These are phyloP conservation scores for Criorhina ranunculi DNA, from an alignment of 2,888 invertebrate genomes.

Conservation along the genomic window DNA sequence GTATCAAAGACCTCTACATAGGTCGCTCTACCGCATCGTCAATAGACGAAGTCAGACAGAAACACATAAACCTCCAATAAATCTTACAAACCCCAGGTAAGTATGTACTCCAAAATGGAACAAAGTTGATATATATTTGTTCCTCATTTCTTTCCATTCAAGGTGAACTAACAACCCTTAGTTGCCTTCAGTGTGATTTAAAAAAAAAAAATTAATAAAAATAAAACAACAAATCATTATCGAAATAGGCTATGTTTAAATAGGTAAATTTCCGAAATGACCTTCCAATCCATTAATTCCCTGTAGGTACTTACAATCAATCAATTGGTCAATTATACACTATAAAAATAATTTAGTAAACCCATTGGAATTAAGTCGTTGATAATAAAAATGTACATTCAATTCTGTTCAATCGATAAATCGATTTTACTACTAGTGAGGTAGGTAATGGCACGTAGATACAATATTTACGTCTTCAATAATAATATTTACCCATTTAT, in stretches of 20 bases:
- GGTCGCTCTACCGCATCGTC: too few relatives aligned
- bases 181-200: too few relatives aligned
- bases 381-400: background rate
- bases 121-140: too few relatives aligned
- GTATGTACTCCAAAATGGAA: too few relatives aligned
- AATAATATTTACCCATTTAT: conserved; percentile 39
- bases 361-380: conserved; percentile 1
- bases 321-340: background rate
- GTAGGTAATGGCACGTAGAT: conserved; percentile 4
- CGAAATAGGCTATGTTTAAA: background rate
- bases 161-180: too few relatives aligned
- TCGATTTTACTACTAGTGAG: background rate
- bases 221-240: too few relatives aligned
- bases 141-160: too few relatives aligned
- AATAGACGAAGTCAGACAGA: too few relatives aligned
- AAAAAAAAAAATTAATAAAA: too few relatives aligned
- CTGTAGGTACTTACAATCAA: background rate
- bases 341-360: background rate
- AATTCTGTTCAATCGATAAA: conserved; percentile 2
- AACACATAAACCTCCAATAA: too few relatives aligned
- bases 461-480: background rate
- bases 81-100: too few relatives aligned
- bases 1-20: too few relatives aligned
- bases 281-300: background rate
- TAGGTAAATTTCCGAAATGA: background rate